Percentiles rank a stretch among this genome's conserved stretches.
Conservation (phyloP, 1,140 invertebrate genomes). For the Philaenus spumarius region DNA sequence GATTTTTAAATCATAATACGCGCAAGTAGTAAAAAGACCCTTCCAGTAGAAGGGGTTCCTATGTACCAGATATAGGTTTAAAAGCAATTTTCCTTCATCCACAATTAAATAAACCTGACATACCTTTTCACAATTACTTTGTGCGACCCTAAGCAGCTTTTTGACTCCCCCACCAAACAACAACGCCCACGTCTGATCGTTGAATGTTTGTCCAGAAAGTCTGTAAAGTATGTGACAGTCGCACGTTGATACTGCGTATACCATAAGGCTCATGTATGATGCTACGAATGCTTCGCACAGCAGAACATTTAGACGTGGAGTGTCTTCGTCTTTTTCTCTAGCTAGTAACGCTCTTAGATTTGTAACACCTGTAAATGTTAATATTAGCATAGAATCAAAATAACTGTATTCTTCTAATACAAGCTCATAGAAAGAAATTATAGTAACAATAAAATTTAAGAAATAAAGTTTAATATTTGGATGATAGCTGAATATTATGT, state of each 20-base stretch:
- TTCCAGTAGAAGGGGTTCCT: too few species aligned
- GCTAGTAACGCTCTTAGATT: conserved; percentile 82
- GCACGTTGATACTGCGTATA: conserved; percentile 89
- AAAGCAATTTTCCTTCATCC: too few species aligned
- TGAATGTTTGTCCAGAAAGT: conserved; percentile 77
- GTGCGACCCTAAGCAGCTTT: conserved; percentile 72
- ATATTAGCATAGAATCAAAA: too few species aligned
- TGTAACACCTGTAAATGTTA: conserved; percentile 59
- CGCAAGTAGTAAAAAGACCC: too few species aligned
- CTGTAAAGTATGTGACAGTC: conserved; percentile 90
- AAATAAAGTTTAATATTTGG: too few species aligned
- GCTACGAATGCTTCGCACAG: conserved; percentile 90
- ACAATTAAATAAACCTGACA: too few species aligned
- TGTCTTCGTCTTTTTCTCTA: conserved; percentile 93
- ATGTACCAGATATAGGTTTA: too few species aligned
- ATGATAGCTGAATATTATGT: too few species aligned
- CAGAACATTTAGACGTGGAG: conserved; percentile 85
- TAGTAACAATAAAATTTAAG: too few species aligned
- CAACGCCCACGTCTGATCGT: conserved; percentile 71
- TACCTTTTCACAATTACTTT: conserved; percentile 32
- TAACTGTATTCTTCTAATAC: too few species aligned
- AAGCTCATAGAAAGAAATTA: too few species aligned
- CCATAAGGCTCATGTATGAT: conserved; percentile 84
- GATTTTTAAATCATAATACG: too few species aligned
- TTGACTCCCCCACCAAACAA: conserved; percentile 95